These are phyloP conservation scores for Silurus meridionalis DNA, from an alignment of 2,113 vertebrate species.

Conservation along the genomic window DNA sequence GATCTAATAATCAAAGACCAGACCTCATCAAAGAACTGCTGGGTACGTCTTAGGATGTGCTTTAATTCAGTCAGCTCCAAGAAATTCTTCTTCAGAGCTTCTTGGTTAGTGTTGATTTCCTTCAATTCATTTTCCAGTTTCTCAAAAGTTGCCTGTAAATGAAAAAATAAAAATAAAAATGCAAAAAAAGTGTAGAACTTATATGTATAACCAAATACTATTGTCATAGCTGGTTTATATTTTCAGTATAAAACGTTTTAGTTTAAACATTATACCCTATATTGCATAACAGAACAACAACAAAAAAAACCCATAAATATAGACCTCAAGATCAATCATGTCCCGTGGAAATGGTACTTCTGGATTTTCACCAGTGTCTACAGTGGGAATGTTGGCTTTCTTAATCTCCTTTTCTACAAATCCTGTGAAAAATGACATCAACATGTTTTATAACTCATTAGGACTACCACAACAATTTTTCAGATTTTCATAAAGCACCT, in stretches of 20 bases:
- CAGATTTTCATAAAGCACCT: neutral
- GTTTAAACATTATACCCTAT: too few relatives aligned
- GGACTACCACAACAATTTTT: neutral
- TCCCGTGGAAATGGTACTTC: constrained; percentile 98
- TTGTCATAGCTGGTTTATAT: neutral
- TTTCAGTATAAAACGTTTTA: neutral
- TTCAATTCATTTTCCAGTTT: constrained; percentile 98
- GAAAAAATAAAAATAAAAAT: neutral
- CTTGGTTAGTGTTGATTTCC: constrained; percentile 99
- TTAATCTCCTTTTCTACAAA: constrained; percentile 99
- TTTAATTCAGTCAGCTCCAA: constrained; percentile 96
- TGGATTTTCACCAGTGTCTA: constrained; percentile 95
- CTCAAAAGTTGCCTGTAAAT: constrained; percentile 91
- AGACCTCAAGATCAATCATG: constrained; percentile 97
- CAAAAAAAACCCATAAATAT: constrained; percentile 32
- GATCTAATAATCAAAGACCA: constrained; percentile 61
- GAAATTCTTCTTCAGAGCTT: constrained; percentile 97
- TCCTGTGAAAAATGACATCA: constrained; percentile 68
- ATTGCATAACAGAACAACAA: too few relatives aligned
- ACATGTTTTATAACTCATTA: neutral
- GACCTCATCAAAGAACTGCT: constrained; percentile 99
- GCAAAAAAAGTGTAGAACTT: neutral
- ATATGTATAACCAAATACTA: neutral
- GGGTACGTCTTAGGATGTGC: constrained; percentile 94
- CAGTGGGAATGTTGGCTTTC: constrained; percentile 87